Evolutionary conservation across 2,888 invertebrate genomes (phyloP).

Genomic region (Dorcus parallelipipedus): DNA sequence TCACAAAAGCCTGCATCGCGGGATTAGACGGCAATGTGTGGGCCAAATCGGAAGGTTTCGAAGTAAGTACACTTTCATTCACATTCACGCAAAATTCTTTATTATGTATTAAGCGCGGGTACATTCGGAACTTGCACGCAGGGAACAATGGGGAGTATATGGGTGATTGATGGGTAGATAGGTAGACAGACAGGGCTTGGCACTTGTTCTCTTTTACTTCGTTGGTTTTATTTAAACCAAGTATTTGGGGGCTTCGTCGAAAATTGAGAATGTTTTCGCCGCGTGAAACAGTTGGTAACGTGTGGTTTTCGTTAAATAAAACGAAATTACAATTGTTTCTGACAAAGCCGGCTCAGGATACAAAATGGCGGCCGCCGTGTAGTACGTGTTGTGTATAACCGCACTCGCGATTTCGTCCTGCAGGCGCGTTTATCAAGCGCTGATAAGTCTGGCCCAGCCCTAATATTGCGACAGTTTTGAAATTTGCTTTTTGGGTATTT

Average conservation of each 20-base stretch:
- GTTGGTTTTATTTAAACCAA: too few relatives aligned
- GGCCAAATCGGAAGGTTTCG: constrained; percentile 91
- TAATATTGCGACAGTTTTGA: too few relatives aligned
- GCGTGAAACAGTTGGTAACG: too few relatives aligned
- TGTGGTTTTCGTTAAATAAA: too few relatives aligned
- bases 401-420: constrained; percentile 20
- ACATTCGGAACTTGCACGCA: not conserved
- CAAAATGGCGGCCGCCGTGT: constrained; percentile 43
- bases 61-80: constrained; percentile 66
- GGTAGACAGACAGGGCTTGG: too few relatives aligned
- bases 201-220: too few relatives aligned
- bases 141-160: not conserved
- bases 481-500: too few relatives aligned
- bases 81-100: not conserved
- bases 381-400: constrained; percentile 37
- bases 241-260: too few relatives aligned
- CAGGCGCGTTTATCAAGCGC: not conserved
- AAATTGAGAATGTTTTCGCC: too few relatives aligned
- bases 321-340: not conserved
- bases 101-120: constrained; percentile 18
- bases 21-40: constrained; percentile 94
- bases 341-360: constrained; percentile 36
- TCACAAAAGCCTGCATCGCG: constrained; percentile 91
- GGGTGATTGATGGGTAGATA: too few relatives aligned
- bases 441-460: too few relatives aligned